Conservation (phyloP, 2,797 vertebrate species). For the Choloepus didactylus region DNA sequence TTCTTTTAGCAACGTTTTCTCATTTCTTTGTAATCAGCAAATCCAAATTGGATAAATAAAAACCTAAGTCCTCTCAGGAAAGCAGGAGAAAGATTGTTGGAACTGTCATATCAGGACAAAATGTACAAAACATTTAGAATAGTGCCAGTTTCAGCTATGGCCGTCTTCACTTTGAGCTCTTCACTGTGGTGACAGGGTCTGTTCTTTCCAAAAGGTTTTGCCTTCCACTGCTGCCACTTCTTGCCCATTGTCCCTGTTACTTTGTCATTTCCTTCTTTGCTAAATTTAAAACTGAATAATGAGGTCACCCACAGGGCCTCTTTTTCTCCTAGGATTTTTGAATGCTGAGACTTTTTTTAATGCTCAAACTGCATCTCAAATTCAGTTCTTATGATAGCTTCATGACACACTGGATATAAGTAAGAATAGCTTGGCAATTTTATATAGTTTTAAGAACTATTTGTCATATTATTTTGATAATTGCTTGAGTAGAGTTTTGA, state of each 20-base stretch:
- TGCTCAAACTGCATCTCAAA: constrained; percentile 50
- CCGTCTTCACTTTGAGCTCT: not conserved
- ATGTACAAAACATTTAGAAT: not conserved
- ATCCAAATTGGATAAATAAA: not conserved
- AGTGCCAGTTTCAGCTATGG: not conserved
- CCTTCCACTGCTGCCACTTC: constrained; percentile 5
- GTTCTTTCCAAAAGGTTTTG: constrained; percentile 51
- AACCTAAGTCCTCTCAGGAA: not conserved
- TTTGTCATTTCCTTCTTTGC: constrained; percentile 60
- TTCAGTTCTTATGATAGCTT: constrained; percentile 50
- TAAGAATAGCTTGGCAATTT: constrained; percentile 46
- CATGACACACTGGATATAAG: constrained; percentile 61
- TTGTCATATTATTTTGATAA: constrained; percentile 49
- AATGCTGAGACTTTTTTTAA: constrained; percentile 56
- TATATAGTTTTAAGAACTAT: constrained; percentile 18
- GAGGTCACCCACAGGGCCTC: constrained; percentile 55
- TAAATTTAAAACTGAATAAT: constrained; percentile 80
- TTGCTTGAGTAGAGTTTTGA: constrained; percentile 22
- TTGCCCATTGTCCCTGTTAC: constrained; percentile 30
- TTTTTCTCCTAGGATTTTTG: constrained; percentile 23
- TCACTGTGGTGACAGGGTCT: constrained; percentile 16
- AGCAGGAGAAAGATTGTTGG: not conserved
- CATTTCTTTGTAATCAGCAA: not conserved
- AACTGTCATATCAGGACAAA: not conserved
- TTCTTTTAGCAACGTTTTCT: not conserved